A percentile compares a stretch with the other conserved stretches of the same genome.
Evolutionary conservation across 2,888 invertebrate genomes (phyloP).

Genomic region (Thysanoteuthis rhombus): DNA sequence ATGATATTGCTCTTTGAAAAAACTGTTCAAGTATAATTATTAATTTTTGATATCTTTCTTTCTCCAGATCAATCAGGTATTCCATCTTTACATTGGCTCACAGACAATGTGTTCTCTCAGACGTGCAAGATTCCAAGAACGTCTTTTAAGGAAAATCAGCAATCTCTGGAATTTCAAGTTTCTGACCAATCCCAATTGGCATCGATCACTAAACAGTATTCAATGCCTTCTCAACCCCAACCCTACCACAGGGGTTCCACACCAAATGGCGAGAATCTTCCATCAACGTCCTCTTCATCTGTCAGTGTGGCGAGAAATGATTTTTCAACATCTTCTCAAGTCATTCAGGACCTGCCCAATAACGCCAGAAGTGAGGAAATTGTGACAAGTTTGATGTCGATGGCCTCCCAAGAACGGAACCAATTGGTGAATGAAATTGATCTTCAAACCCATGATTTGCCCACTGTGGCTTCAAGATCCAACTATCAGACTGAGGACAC

Average conservation of each 20-base stretch:
- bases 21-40: background rate
- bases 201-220: background rate
- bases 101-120: background rate
- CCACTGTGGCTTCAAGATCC: background rate
- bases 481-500: background rate
- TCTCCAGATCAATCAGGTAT: slow-evolving; percentile 15
- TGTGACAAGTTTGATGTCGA: background rate
- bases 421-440: background rate
- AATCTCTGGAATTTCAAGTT: background rate
- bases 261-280: background rate
- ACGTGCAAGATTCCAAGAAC: background rate
- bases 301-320: background rate
- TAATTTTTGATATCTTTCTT: background rate
- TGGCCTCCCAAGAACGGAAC: background rate
- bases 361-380: background rate
- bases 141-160: background rate
- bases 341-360: background rate
- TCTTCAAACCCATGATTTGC: background rate
- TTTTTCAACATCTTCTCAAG: background rate
- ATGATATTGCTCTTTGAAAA: no score
- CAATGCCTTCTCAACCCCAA: background rate
- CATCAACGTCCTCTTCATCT: background rate
- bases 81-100: slow-evolving; percentile 22
- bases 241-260: background rate
- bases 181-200: background rate